These are phyloP conservation scores for Dicycla oo DNA, from an alignment of 2,888 invertebrate species.

Conservation along the genomic window DNA sequence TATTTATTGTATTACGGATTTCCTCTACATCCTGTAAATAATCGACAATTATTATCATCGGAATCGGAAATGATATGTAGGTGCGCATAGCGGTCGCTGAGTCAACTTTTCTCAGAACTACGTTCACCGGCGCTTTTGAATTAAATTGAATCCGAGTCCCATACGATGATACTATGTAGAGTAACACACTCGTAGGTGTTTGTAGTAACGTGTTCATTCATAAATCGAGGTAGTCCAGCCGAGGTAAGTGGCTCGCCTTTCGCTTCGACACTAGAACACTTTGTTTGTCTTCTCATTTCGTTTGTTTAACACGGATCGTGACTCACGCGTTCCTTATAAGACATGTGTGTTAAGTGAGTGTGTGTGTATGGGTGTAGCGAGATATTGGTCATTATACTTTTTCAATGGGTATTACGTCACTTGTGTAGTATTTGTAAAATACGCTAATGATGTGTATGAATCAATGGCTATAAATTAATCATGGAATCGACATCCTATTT, in stretches of 20 bases:
- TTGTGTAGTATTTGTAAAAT: constrained; percentile 75
- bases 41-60: constrained; percentile 68
- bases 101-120: constrained; percentile 74
- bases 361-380: constrained; percentile 66
- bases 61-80: constrained; percentile 76
- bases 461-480: constrained; percentile 63
- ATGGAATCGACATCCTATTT: constrained; percentile 55
- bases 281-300: constrained; percentile 75
- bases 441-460: constrained; percentile 71
- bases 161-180: constrained; percentile 62
- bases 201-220: constrained; percentile 82
- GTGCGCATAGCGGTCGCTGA: constrained; percentile 70
- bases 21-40: constrained; percentile 57
- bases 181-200: constrained; percentile 68
- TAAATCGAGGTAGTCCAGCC: constrained; percentile 76
- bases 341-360: constrained; percentile 64
- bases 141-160: constrained; percentile 67
- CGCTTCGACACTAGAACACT: constrained; percentile 66
- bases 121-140: constrained; percentile 73
- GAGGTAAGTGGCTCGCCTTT: constrained; percentile 74
- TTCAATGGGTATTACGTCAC: constrained; percentile 81
- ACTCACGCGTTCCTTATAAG: constrained; percentile 72
- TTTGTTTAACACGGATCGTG: constrained; percentile 74
- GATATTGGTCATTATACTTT: constrained; percentile 78
- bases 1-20: constrained; percentile 52